phyloP scores from a whole-genome alignment of 2,797 vertebrate genomes.

The Lacerta agilis region DNA sequence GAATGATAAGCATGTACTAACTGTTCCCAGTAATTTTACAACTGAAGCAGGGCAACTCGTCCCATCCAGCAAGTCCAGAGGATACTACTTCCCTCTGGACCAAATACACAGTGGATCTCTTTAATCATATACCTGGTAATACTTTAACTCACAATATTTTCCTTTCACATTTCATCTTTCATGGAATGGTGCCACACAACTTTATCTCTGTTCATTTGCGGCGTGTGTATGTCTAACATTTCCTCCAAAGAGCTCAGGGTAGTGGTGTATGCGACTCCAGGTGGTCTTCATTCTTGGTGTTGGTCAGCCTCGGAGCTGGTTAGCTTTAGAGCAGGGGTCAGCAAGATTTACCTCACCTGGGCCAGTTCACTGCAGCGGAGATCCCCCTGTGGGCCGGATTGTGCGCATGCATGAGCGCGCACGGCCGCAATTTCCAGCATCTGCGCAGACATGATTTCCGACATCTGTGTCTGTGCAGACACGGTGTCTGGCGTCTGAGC shows the following conservation, averaged over 20 bases:
- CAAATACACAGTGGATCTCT: neutral
- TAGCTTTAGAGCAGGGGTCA: neutral
- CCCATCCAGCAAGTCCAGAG: neutral
- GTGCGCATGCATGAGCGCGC: too few species aligned
- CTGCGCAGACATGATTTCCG: too few species aligned
- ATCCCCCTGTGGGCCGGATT: too few species aligned
- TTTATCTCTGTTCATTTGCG: neutral
- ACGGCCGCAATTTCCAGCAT: too few species aligned
- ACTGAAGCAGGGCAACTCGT: neutral
- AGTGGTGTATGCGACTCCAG: too few species aligned
- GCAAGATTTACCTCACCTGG: too few species aligned
- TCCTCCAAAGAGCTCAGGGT: conserved; percentile 17
- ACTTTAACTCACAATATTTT: neutral
- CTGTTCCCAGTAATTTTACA: neutral
- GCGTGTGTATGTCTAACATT: neutral
- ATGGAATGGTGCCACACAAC: neutral
- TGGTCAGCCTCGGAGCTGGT: neutral
- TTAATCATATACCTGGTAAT: neutral
- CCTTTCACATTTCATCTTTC: neutral
- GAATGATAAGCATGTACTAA: neutral
- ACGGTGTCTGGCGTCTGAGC: too few species aligned
- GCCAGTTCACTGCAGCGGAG: too few species aligned
- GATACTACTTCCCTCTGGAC: neutral
- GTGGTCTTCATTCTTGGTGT: conserved; percentile 17
- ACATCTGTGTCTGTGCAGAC: too few species aligned